Conservation (phyloP, 2,797 vertebrate genomes). For the Sebastiscus albofasciatus region DNA sequence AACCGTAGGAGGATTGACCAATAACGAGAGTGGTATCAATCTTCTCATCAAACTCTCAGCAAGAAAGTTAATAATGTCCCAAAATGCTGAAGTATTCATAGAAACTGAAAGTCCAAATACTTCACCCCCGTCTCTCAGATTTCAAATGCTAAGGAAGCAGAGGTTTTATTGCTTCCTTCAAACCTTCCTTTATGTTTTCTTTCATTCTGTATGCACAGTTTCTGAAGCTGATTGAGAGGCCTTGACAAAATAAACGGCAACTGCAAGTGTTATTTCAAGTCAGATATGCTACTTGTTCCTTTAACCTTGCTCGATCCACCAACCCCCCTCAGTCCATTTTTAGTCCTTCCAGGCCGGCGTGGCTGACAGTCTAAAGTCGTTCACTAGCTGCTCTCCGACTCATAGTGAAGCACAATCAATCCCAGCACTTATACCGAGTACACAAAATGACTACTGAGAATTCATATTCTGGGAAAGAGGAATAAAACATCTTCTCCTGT, state of each 20-base stretch:
- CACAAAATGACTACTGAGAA: conserved; percentile 29
- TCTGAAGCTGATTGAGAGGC: conserved; percentile 48
- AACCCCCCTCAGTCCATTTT: conserved; percentile 70
- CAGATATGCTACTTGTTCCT: conserved; percentile 75
- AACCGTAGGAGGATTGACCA: too few relatives aligned
- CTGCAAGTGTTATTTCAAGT: conserved; percentile 74
- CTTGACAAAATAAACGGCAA: conserved; percentile 65
- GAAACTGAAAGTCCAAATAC: not conserved
- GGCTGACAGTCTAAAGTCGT: conserved; percentile 43
- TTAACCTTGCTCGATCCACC: conserved; percentile 67
- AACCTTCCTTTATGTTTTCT: not conserved
- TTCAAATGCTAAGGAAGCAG: not conserved
- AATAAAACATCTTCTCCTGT: conserved; percentile 55
- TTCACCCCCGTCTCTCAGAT: not conserved
- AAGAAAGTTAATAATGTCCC: not conserved
- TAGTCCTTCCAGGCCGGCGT: conserved; percentile 57
- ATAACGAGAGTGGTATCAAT: not conserved
- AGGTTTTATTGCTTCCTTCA: not conserved
- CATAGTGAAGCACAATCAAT: conserved; percentile 66
- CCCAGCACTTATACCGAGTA: conserved; percentile 21
- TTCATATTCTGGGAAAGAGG: conserved; percentile 48
- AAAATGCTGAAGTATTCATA: not conserved
- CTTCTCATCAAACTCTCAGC: fast-evolving
- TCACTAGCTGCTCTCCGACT: conserved; percentile 49
- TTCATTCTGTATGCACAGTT: conserved; percentile 15